Conservation (phyloP, 2,888 invertebrate species). For the Hydraecia micacea region DNA sequence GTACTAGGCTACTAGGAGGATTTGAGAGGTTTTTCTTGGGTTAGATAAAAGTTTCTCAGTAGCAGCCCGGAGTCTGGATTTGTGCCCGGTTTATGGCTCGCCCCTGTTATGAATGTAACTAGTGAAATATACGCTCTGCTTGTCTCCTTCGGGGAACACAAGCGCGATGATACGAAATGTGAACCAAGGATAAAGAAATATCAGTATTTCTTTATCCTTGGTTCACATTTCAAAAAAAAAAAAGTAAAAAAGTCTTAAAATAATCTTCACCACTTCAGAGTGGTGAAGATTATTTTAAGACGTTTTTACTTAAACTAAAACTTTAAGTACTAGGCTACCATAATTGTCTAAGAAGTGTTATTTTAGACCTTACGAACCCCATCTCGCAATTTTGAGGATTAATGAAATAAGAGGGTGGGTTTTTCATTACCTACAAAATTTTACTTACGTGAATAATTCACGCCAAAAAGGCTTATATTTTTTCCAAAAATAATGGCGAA, state of each 20-base stretch:
- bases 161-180: background rate
- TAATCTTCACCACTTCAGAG: no score
- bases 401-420: background rate
- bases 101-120: background rate
- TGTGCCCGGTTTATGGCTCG: background rate
- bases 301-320: background rate
- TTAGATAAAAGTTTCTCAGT: background rate
- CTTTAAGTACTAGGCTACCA: slow-evolving; percentile 24
- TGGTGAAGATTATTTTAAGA: background rate
- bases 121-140: background rate
- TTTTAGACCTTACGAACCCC: background rate
- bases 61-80: background rate
- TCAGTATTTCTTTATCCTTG: no score
- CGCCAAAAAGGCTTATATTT: background rate
- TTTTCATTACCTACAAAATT: background rate
- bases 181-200: background rate
- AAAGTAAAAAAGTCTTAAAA: no score
- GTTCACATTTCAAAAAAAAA: no score
- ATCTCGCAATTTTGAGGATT: background rate
- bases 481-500: slow-evolving; percentile 4
- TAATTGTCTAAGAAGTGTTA: slow-evolving; percentile 7
- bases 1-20: slow-evolving; percentile 26
- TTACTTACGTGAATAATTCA: slow-evolving; percentile 6
- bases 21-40: background rate
- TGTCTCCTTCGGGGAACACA: background rate